These are phyloP conservation scores for Megaceryle torquata DNA, from an alignment of 2,113 vertebrate species.

Conservation along the genomic window DNA sequence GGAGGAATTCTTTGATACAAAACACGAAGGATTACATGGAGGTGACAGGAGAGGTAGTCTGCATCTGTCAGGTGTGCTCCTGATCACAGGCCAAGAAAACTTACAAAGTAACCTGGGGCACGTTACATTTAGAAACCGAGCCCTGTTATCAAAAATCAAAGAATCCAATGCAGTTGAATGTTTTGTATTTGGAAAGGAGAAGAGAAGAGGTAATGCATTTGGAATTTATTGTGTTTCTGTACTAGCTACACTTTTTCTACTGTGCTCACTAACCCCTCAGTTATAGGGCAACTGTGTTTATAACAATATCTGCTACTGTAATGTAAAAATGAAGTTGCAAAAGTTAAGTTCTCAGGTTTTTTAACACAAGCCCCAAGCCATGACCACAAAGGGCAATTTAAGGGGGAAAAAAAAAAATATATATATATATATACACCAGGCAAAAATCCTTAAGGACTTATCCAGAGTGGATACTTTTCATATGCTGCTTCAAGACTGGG, in stretches of 20 bases:
- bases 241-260: background rate
- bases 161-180: conserved; percentile 40
- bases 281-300: background rate
- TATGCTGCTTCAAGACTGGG: conserved; percentile 2
- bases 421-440: background rate
- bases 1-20: conserved; percentile 73
- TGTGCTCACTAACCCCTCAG: background rate
- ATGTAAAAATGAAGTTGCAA: background rate
- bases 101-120: conserved; percentile 72
- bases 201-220: conserved; percentile 35
- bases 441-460: background rate
- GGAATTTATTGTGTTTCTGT: background rate
- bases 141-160: conserved; percentile 73
- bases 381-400: background rate
- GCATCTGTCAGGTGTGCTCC: conserved; percentile 81
- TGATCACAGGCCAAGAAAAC: conserved; percentile 73
- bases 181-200: conserved; percentile 58
- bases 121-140: conserved; percentile 65
- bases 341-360: background rate
- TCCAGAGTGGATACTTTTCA: background rate
- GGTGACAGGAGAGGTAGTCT: conserved; percentile 70
- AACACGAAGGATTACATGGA: conserved; percentile 72
- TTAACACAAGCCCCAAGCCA: background rate
- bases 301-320: background rate
- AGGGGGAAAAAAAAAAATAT: background rate